Evolutionary conservation across 2,797 vertebrate species (phyloP).

Genomic region (Crocodylus rhombifer): DNA sequence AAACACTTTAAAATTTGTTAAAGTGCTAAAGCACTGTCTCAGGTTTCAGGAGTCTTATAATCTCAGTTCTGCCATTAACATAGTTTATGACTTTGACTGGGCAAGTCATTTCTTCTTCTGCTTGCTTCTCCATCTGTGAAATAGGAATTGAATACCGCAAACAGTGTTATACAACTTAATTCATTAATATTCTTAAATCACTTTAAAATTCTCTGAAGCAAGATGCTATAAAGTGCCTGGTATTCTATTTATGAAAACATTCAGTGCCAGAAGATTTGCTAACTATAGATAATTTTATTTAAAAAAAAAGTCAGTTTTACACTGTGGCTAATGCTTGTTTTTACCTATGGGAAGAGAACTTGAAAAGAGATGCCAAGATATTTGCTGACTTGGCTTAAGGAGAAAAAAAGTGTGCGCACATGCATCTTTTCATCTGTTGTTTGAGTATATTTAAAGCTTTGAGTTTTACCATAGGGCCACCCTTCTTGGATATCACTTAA

Average conservation of each 20-base stretch:
- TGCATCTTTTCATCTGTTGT: not conserved
- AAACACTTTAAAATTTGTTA: not conserved
- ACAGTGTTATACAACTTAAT: not conserved
- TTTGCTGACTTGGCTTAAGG: not conserved
- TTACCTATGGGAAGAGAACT: not conserved
- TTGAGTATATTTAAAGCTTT: not conserved
- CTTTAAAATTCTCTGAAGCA: not conserved
- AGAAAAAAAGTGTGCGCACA: not conserved
- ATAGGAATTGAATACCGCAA: not conserved
- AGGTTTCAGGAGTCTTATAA: no score
- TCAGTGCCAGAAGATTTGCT: not conserved
- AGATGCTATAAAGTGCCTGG: not conserved
- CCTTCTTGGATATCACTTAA: conserved; percentile 20
- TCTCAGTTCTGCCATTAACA: accelerated
- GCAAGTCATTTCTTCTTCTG: not conserved
- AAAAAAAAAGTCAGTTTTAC: not conserved
- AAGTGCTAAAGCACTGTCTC: not conserved
- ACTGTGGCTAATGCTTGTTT: not conserved
- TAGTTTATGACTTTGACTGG: not conserved
- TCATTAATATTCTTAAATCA: not conserved
- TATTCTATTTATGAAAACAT: not conserved
- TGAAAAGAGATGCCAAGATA: not conserved
- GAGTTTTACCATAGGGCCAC: not conserved
- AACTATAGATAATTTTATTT: not conserved
- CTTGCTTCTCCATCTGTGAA: not conserved